Conservation (phyloP, 37 sponge, comb jelly and placozoan genomes). For the Ianthella basta region DNA sequence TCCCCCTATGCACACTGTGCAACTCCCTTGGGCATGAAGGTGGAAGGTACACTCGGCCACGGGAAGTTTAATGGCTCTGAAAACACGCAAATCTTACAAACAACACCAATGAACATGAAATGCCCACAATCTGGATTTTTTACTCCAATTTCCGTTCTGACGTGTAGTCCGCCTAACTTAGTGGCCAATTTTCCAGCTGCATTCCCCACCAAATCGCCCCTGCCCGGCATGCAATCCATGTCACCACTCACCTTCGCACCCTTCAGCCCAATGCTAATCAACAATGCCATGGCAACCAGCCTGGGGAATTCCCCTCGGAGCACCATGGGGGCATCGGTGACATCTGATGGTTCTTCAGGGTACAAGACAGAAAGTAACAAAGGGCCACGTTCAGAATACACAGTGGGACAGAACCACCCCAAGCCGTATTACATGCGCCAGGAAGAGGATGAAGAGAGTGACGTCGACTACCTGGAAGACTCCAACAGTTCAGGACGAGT, state of each 20-base stretch:
- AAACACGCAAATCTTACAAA: neutral
- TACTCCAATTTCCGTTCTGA: neutral
- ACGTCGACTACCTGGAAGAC: conserved; percentile 15
- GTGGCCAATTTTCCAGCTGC: neutral
- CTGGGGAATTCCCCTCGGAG: conserved; percentile 8
- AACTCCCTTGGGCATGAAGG: neutral
- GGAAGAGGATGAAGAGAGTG: conserved; percentile 8
- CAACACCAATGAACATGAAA: neutral
- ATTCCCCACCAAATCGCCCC: neutral
- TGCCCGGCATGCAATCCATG: conserved; percentile 13
- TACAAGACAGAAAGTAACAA: conserved; percentile 11
- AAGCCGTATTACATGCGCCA: conserved; percentile 2
- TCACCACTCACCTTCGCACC: conserved; percentile 3
- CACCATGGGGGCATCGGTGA: neutral
- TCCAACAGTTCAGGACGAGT: conserved; percentile 22
- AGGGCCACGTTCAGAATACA: conserved; percentile 7
- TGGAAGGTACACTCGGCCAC: neutral
- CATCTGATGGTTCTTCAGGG: conserved; percentile 19
- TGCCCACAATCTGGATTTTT: neutral
- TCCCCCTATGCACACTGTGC: no score
- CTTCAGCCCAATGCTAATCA: conserved; percentile 5
- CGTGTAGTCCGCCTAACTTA: neutral
- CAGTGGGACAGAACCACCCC: conserved; percentile 24
- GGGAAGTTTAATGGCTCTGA: neutral
- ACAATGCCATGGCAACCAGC: neutral